Evolutionary conservation across 2,113 vertebrate species (phyloP).

Genomic region (Pungitius pungitius): DNA sequence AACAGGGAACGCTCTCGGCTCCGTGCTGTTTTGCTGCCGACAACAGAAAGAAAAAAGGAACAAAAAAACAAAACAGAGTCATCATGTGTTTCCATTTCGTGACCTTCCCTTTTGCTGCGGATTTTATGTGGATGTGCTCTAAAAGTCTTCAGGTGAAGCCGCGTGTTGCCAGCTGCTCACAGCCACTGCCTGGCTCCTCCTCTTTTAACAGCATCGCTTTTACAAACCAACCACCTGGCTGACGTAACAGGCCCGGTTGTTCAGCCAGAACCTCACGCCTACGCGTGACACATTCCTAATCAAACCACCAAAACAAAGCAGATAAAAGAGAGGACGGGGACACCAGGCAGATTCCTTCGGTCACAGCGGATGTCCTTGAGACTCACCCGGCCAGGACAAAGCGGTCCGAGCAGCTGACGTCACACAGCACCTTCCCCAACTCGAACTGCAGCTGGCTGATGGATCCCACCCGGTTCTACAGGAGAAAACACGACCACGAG

Average conservation of each 20-base stretch:
- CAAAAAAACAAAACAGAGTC: neutral
- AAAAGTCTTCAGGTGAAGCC: no score
- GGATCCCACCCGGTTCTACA: constrained; percentile 88
- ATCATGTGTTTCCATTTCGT: neutral
- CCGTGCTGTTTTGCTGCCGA: neutral
- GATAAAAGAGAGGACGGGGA: neutral
- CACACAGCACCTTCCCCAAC: constrained; percentile 88
- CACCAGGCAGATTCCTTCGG: neutral
- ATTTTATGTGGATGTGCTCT: no score
- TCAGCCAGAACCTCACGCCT: neutral
- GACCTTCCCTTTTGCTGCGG: no score
- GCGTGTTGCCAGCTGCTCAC: no score
- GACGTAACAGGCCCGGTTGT: neutral
- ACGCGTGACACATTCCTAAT: neutral
- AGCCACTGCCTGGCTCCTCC: no score
- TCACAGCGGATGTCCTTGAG: neutral
- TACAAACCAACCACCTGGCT: neutral
- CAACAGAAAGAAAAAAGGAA: neutral
- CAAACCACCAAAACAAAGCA: neutral
- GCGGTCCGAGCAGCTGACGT: constrained; percentile 86
- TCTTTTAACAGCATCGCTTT: no score
- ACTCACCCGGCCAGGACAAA: constrained; percentile 92
- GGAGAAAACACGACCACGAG: neutral
- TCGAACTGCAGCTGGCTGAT: constrained; percentile 90
- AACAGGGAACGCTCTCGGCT: neutral